Evolutionary conservation across 2,888 invertebrate species (phyloP), one percentile per base, ranked within the genome.

Genomic region (Brachylomia viminalis): DNA sequence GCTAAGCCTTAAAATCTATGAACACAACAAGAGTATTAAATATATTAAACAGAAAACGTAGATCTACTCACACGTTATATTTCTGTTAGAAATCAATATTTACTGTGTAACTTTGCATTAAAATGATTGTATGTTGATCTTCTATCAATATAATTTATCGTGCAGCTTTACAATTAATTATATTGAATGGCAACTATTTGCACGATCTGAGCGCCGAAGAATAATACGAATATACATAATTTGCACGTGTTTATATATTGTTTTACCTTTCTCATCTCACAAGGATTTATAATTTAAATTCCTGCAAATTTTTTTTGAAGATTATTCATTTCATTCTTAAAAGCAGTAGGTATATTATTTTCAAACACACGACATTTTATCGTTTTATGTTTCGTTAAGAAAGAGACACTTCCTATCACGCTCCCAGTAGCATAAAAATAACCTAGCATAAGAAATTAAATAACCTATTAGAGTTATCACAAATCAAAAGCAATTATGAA

Each of bases 171-270:
- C 33, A 45, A 59, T 64, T 27, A 45, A 64, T 59, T 65, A 20
- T 17, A 47, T 38, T 52, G 52, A 52, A 52, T 66, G 23, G 30
- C 30, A 52, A 45, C 6, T 61, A 75, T 81, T 75, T 78, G 65
- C 75, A 75, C 54, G 59, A 61, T 47, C 38, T 11, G 33, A 56
- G 27, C 20, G 17, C 38, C n/a, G 38, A 59, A 59, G 58, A 59
- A 52, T 65, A 17, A 38, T 47, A n/a, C 2, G 11, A n/a, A 62
- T 56, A 45, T n/a, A n/a, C n/a, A n/a, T 0, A 56, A 30, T 47
- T 56, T 30, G 15, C 17, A 38, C 42, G 23, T 58, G 1, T 45
- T 20, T 45, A 27, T 47, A 23, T 64, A 38, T 11, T 47, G 42
- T 58, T 6, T 27, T n/a, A 33, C 15, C 4, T 45, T 54, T 54